Percentiles rank a stretch among this genome's conserved stretches.
These are phyloP conservation scores for Hycleus cichorii DNA, from an alignment of 1,140 invertebrate species.

Conservation along the genomic window DNA sequence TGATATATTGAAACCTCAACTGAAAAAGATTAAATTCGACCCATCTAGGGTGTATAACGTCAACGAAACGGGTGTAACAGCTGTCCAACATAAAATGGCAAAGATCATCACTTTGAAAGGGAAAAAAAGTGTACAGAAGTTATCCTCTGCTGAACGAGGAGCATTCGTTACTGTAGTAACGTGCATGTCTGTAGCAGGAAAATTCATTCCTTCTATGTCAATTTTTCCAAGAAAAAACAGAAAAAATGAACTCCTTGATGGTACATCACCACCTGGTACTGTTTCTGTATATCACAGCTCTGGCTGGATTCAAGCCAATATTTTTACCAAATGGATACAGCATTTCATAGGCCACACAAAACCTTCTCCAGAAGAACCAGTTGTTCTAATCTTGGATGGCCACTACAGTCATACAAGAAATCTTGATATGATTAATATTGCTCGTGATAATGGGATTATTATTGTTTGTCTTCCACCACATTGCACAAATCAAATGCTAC, in stretches of 20 bases:
- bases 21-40: constrained; percentile 19
- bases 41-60: constrained; percentile 30
- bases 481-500: constrained; percentile 24
- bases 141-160: constrained; percentile 45
- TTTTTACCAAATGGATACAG: background rate
- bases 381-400: constrained; percentile 35
- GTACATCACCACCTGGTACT: constrained; percentile 10
- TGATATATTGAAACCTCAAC: too few species aligned
- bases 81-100: constrained; percentile 38
- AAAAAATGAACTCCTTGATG: constrained; percentile 26
- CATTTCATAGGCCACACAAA: constrained; percentile 30
- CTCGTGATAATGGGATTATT: constrained; percentile 30
- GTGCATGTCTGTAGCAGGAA: constrained; percentile 39
- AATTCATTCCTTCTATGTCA: constrained; percentile 30
- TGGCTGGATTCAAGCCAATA: constrained; percentile 19
- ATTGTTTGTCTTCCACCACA: constrained; percentile 37
- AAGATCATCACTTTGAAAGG: constrained; percentile 42
- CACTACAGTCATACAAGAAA: constrained; percentile 35
- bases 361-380: constrained; percentile 23
- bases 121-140: constrained; percentile 39
- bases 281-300: constrained; percentile 1
- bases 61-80: constrained; percentile 20
- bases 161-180: constrained; percentile 41
- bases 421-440: constrained; percentile 31
- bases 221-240: constrained; percentile 38